Base-by-base conservation (phyloP, 2,113 vertebrate genomes). In the Anarhynchus alexandrinus region DNA sequence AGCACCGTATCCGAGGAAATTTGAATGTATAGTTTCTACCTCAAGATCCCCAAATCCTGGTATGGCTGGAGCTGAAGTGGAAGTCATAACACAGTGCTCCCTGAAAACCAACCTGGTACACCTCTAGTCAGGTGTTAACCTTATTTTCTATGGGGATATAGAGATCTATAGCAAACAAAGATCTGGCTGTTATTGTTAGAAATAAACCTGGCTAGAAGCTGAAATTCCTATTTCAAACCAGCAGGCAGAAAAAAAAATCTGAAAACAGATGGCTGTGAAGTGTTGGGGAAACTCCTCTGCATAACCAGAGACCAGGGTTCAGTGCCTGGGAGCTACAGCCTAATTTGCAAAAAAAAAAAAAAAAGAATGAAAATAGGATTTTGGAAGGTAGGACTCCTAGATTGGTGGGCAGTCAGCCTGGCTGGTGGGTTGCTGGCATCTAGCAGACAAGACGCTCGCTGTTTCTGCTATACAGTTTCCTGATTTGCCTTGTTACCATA, bases 381-480 rank as follows among this genome's bases (percentile, higher is more conserved):
- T 90, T 25, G 47, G 27, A 67, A 86, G 30, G 65, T 5, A 9
- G 43, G 30, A 15, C 45, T 45, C 45, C 45, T 9, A 45, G 45
- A 7, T 0, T 42, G 21, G 42, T 51, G 38, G 17, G 38, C 38
- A 83, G 38, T 23, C 42, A 76, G 26, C 47, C 72, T 43, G 30
- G 72, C 38, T 43, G 36, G 14, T 26, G 19, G 2, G 7, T 2
- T 59, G n/a, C 62, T 88, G n/a, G 49, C 42, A 22, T 40, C 34
- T 9, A 9, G 32, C 74, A 54, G 54, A 12, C 11, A 21, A 58
- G 64, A 20, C 42, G 14, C 14, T 61, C 0, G 0, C 58, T 58
- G 54, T 57, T 86, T 69, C 52, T 74, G 36, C 38, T 6, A 0
- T 6, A 5, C 9, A 0, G 22, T 12, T 71, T n/a, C 49, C 32